These are phyloP conservation scores for Cephalopholis sonnerati DNA, from an alignment of 2,113 vertebrate species.

Conservation along the genomic window DNA sequence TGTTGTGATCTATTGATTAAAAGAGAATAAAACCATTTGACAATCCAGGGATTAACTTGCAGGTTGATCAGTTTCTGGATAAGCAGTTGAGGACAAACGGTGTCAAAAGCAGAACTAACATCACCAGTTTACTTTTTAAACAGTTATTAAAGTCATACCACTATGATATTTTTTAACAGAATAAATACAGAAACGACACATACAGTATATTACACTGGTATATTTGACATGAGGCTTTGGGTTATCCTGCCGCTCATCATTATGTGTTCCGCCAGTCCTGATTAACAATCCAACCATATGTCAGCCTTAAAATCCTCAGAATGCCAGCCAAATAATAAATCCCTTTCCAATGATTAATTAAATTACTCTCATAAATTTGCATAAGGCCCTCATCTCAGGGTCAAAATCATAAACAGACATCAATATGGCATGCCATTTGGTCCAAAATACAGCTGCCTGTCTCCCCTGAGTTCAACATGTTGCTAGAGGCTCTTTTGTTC, in stretches of 20 bases:
- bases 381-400: constrained; percentile 10
- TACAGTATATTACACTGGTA: not conserved
- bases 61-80: too few species aligned
- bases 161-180: not conserved
- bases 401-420: constrained; percentile 14
- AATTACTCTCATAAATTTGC: constrained; percentile 24
- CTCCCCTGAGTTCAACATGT: not conserved
- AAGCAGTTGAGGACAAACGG: too few species aligned
- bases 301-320: not conserved
- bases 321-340: constrained; percentile 16
- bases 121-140: too few species aligned
- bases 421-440: constrained; percentile 37
- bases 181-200: not conserved
- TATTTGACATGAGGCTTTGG: not conserved
- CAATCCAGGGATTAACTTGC: too few species aligned
- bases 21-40: too few species aligned
- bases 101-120: too few species aligned
- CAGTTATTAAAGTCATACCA: not conserved
- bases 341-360: constrained; percentile 29
- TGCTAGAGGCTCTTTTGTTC: not conserved
- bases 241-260: not conserved
- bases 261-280: not conserved
- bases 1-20: too few species aligned
- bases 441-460: not conserved
- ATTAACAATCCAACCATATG: constrained; percentile 22